Base-by-base conservation (phyloP, 2,113 vertebrate species). In the Melozone crissalis region DNA sequence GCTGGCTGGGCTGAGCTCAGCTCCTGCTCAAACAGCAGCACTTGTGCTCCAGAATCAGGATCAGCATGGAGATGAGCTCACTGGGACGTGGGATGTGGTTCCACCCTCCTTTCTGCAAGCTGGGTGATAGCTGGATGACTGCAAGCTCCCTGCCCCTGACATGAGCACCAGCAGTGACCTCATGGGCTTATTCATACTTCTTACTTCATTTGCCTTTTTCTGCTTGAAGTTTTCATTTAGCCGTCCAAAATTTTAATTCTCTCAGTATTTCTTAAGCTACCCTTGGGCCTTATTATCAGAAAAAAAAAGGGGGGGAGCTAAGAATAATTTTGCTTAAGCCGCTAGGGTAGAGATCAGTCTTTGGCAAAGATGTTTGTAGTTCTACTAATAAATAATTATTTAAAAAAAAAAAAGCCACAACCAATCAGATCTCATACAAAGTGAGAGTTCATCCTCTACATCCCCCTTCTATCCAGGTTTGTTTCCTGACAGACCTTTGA, bases 281-380 rank as follows among this genome's bases (percentile, higher is more conserved):
- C 54, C 91, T 65, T 84, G 94, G 76, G 94, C 72, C 87, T 72
- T 87, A 84, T 96, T 92, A 89, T 78, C 57, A 86, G 72, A 54
- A 66, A 87, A 82, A 62, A 54, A 58, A 82, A 18, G 11, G 5
- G 23, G 5, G 23, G 43, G 23, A 92, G 44, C 69, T 92, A 94
- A 91, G 89, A 96, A 95, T 94, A 92, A 87, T 82, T 84, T 92
- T 94, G 73, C 93, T 94, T 87, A 71, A 35, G 4, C 24, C 89
- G 47, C 61, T 90, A 75, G 76, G 13, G 61, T 68, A 86, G 73
- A 94, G 49, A 78, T 93, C 91, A 91, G 61, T 52, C 49, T 84
- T 92, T 81, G 77, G 80, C 80, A 82, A 74, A 84, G 30, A 75
- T 87, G n/a, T 76, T 94, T 92, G 79, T 52, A 74, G 55, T 84